Conservation (phyloP, 2,113 vertebrate species). For the Plecturocebus donacophilus region DNA sequence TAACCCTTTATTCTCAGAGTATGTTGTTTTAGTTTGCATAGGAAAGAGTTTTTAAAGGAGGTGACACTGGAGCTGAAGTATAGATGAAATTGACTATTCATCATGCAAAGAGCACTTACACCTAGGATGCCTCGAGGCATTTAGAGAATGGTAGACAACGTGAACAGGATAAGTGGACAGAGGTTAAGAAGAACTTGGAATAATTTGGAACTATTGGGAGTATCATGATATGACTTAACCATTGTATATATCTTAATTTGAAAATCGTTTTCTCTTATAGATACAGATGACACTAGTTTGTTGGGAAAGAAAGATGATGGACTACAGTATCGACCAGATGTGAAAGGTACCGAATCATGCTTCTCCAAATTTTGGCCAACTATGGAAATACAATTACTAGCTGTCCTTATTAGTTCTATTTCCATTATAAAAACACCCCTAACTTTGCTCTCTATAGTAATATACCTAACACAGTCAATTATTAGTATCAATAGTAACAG, state of each 20-base stretch:
- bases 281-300: constrained; percentile 85
- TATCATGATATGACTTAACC: background rate
- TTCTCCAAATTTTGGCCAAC: constrained; percentile 23
- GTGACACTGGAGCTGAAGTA: constrained; percentile 9
- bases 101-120: background rate
- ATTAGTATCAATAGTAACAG: background rate
- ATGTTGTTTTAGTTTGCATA: background rate
- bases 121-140: background rate
- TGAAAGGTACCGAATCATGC: constrained; percentile 85
- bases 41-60: constrained; percentile 47
- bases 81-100: background rate
- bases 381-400: background rate
- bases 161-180: background rate
- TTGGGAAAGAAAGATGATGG: constrained; percentile 90
- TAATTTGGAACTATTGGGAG: background rate
- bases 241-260: background rate
- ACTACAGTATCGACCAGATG: constrained; percentile 88
- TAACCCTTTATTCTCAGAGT: background rate
- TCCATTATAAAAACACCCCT: background rate
- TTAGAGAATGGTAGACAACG: background rate
- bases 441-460: background rate
- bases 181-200: background rate
- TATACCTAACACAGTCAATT: background rate
- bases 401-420: background rate
- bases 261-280: constrained; percentile 78